Evolutionary conservation across 2,113 vertebrate genomes (phyloP).

Genomic region (Notechis scutatus): DNA sequence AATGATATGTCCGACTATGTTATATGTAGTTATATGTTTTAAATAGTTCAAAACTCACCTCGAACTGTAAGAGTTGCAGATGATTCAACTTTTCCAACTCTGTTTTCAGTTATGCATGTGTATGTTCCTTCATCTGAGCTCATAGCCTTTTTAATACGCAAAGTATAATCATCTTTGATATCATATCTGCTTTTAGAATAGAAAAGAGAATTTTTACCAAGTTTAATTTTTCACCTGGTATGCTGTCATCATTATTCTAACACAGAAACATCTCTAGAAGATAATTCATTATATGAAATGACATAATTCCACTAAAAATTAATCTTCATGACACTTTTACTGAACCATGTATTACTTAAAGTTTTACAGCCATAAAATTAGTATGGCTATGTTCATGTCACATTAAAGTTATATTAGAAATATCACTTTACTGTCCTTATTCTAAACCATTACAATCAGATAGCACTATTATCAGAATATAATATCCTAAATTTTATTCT

Average conservation of each 20-base stretch:
- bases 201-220: conserved; percentile 28
- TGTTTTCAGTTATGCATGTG: conserved; percentile 91
- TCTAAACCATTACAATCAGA: conserved; percentile 62
- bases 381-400: conserved; percentile 54
- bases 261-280: conserved; percentile 39
- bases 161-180: conserved; percentile 92
- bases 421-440: conserved; percentile 61
- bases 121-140: conserved; percentile 88
- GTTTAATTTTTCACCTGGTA: conserved; percentile 41
- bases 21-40: neutral
- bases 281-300: conserved; percentile 60
- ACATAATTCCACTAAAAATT: conserved; percentile 59
- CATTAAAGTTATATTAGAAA: conserved; percentile 60
- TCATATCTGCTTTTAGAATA: conserved; percentile 81
- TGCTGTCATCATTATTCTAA: conserved; percentile 21
- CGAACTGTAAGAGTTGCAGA: conserved; percentile 90
- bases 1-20: accelerated
- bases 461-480: conserved; percentile 59
- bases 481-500: conserved; percentile 50
- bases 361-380: conserved; percentile 63
- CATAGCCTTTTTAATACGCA: conserved; percentile 88
- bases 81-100: conserved; percentile 92
- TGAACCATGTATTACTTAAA: conserved; percentile 57
- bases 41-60: conserved; percentile 71
- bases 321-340: conserved; percentile 61